A percentile compares a stretch with the other conserved stretches of the same genome.
Conservation (phyloP, 2,888 invertebrate genomes). For the Thalpophila matura region DNA sequence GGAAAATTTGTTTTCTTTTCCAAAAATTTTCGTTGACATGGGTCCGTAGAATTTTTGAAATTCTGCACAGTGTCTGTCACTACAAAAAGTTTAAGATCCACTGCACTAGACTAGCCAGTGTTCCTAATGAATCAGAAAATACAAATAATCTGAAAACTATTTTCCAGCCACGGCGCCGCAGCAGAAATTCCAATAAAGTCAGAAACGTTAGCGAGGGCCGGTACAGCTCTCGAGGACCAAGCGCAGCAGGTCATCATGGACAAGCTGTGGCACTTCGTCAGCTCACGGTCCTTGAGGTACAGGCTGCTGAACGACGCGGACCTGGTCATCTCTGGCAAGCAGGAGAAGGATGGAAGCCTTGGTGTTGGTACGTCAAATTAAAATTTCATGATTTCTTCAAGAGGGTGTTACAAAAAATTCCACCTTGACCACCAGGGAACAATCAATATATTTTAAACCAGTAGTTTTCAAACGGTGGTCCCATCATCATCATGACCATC, state of each 20-base stretch:
- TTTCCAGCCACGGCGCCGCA: conserved; percentile 83
- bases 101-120: not conserved
- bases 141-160: not conserved
- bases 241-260: conserved; percentile 93
- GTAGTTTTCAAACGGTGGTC: too few relatives aligned
- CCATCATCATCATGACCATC: too few relatives aligned
- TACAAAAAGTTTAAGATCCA: too few relatives aligned
- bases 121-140: not conserved
- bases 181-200: conserved; percentile 88
- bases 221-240: conserved; percentile 91
- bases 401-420: too few relatives aligned
- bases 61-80: too few relatives aligned
- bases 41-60: too few relatives aligned
- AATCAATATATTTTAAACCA: too few relatives aligned
- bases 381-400: too few relatives aligned
- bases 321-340: conserved; percentile 93
- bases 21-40: too few relatives aligned
- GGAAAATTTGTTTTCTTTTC: too few relatives aligned
- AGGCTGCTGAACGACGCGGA: conserved; percentile 95
- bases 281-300: conserved; percentile 94
- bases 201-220: conserved; percentile 90
- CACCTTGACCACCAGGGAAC: too few relatives aligned
- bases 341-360: conserved; percentile 92
- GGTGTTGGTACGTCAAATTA: conserved; percentile 89
- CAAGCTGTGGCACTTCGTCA: conserved; percentile 94